Evolutionary conservation across 1,140 invertebrate genomes (phyloP), one percentile per base, ranked within the genome.

Genomic region (Sitophilus oryzae): DNA sequence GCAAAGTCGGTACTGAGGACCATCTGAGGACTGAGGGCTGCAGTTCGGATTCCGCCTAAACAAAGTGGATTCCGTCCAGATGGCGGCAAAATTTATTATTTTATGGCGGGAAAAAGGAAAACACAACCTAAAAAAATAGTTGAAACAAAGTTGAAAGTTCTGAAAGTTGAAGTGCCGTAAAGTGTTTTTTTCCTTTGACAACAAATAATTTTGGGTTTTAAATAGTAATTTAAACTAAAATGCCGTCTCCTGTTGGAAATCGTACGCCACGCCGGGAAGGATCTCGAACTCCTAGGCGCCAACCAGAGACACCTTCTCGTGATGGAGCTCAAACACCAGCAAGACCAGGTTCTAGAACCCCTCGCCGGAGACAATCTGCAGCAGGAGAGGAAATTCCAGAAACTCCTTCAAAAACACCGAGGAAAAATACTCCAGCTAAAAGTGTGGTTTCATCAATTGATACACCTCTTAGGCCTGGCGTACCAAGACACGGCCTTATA

Each of bases 391-490:
- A 36, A 43, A 52, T 53, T 43, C 53, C 56, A 14, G 48, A 56
- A 23, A 63, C 57, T 9, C 59, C 60, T 19, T 50, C 53, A 8
- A 57, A 52, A 56, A 58, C 64, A 38, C 59, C 64, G 16, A 49
- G 58, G 46, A 61, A 55, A 45, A 36, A 34, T 38, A 59, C 58
- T 22, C 58, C 57, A 44, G 58, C 57, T 15, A 58, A 60, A 56
- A 60, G 58, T 41, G 44, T 61, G 22, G 16, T 34, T 11, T 53
- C 54, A 34, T 47, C 51, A 22, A 18, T 63, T n/a, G 52, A 58
- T 50, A 70, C 68, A 18, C 69, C 69, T 8, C 64, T 71, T 65
- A 51, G 64, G 45, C 70, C 65, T 67, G 70, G 67, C 4, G 38
- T 37, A 14, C 30, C 40, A 30, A 49, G 52, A 59, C 34, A 23